Evolutionary conservation across 2,113 vertebrate species (phyloP).

Genomic region (Pipra filicauda): DNA sequence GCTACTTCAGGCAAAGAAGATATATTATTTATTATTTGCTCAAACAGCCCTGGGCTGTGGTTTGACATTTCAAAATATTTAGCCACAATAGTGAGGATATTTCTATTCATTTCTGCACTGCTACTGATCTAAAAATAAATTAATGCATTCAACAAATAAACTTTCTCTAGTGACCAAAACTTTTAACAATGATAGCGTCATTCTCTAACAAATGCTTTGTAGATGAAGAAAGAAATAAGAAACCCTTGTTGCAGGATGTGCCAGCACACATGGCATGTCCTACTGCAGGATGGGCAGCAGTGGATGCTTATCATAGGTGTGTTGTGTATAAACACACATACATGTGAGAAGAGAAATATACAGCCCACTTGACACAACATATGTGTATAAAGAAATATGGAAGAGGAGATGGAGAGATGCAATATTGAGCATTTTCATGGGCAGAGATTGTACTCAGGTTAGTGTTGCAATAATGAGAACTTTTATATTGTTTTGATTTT

Average conservation of each 20-base stretch:
- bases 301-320: neutral
- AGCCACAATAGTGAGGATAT: neutral
- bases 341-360: neutral
- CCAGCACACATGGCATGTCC: neutral
- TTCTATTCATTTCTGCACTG: neutral
- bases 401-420: neutral
- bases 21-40: neutral
- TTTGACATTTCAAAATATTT: constrained; percentile 47
- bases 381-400: neutral
- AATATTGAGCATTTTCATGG: neutral
- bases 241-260: neutral
- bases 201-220: neutral
- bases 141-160: neutral
- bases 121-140: neutral
- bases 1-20: neutral
- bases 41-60: neutral
- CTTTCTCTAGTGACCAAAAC: neutral
- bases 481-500: neutral
- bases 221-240: neutral
- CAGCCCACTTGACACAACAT: neutral
- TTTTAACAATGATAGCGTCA: neutral
- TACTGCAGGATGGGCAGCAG: neutral
- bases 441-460: neutral
- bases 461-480: neutral
- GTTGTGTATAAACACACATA: neutral